A percentile compares a stretch with the other conserved stretches of the same genome.
phyloP scores from a whole-genome alignment of 2,888 invertebrate genomes.

The Hermaeophaga mercurialis region DNA sequence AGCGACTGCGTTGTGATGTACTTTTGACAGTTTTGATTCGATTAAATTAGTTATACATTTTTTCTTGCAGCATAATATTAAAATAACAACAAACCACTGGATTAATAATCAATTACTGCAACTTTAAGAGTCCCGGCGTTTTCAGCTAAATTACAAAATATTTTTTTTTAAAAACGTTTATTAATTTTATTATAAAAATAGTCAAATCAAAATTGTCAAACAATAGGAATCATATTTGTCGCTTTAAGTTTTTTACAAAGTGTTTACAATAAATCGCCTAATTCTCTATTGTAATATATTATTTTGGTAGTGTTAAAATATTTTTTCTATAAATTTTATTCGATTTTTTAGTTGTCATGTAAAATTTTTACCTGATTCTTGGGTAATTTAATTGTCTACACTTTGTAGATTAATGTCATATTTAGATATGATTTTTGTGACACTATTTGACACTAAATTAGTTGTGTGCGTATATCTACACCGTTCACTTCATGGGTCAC shows the following conservation, averaged over 20 bases:
- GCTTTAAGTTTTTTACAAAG: constrained; percentile 27
- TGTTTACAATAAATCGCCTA: constrained; percentile 6
- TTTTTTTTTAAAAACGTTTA: too few relatives aligned
- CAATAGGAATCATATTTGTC: constrained; percentile 10
- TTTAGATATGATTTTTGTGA: constrained; percentile 53
- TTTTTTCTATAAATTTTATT: too few relatives aligned
- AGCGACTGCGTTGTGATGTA: constrained; percentile 29
- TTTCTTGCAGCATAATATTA: too few relatives aligned
- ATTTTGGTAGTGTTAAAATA: too few relatives aligned
- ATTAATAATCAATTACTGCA: too few relatives aligned
- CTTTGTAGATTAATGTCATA: constrained; percentile 44
- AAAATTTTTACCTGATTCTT: neutral
- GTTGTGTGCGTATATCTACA: constrained; percentile 55
- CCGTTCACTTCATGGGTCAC: constrained; percentile 44
- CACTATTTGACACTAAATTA: constrained; percentile 45
- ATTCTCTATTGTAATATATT: too few relatives aligned
- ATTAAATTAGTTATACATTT: too few relatives aligned
- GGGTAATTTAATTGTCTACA: constrained; percentile 32
- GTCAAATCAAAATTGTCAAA: neutral
- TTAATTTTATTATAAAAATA: too few relatives aligned
- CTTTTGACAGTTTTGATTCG: too few relatives aligned
- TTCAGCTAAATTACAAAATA: too few relatives aligned
- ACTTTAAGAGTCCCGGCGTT: too few relatives aligned
- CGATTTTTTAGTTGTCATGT: neutral
- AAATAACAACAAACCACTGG: too few relatives aligned